These are phyloP conservation scores for Epinephelus awoara DNA, from an alignment of 2,797 vertebrate species.

Conservation along the genomic window DNA sequence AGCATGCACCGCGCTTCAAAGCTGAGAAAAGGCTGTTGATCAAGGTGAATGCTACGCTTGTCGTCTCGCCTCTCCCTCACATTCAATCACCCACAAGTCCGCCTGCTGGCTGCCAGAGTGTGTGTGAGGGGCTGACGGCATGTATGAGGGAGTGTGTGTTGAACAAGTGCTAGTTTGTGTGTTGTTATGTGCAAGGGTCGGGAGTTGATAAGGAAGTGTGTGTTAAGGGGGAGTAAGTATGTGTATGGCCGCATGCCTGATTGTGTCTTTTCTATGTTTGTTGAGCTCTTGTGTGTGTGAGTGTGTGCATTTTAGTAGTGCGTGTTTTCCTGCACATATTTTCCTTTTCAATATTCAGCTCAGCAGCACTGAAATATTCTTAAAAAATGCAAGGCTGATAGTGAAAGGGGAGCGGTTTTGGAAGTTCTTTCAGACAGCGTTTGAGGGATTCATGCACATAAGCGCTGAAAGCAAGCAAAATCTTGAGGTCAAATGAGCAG, in stretches of 20 bases:
- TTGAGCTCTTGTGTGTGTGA: not conserved
- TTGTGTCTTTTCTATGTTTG: conserved; percentile 4
- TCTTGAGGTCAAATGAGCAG: conserved; percentile 43
- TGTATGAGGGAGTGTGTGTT: conserved; percentile 3
- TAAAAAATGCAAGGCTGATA: conserved; percentile 1
- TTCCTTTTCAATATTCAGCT: conserved; percentile 36
- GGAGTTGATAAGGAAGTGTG: conserved; percentile 39
- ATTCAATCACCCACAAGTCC: conserved; percentile 64
- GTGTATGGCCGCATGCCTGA: not conserved
- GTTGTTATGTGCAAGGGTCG: conserved; percentile 25
- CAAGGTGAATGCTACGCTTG: conserved; percentile 79
- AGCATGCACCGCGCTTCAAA: conserved; percentile 67
- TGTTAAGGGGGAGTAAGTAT: not conserved
- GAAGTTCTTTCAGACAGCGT: conserved; percentile 22
- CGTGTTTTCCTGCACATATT: conserved; percentile 24
- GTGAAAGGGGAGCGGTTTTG: conserved; percentile 1
- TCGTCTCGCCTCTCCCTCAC: conserved; percentile 64
- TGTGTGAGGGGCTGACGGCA: conserved; percentile 6
- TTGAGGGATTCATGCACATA: not conserved
- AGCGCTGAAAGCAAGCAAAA: conserved; percentile 34
- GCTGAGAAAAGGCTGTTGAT: conserved; percentile 74
- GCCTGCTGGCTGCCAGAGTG: conserved; percentile 35
- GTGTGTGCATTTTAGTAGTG: not conserved
- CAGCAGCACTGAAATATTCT: not conserved
- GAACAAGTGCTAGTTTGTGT: conserved; percentile 12